phyloP scores from a whole-genome alignment of 2,113 vertebrate species.

The Saccopteryx bilineata region DNA sequence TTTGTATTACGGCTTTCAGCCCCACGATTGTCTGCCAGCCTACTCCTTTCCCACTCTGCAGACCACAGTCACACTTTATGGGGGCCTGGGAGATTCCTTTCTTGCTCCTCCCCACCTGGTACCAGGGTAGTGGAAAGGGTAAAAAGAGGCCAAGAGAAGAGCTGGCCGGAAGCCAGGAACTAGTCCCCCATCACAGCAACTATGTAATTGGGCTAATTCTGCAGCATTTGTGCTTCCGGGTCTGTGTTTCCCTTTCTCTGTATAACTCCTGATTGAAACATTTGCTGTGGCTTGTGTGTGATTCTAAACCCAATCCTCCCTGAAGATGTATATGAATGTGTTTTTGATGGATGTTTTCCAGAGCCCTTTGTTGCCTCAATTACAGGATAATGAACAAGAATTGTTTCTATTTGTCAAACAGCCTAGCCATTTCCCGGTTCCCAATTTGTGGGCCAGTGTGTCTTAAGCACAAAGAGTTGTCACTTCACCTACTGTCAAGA shows the following conservation, averaged over 20 bases:
- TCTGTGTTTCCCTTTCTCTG: constrained; percentile 89
- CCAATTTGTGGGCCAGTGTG: constrained; percentile 87
- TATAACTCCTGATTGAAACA: constrained; percentile 89
- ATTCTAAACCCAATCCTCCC: constrained; percentile 88
- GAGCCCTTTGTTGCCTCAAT: constrained; percentile 90
- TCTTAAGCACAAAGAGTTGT: constrained; percentile 86
- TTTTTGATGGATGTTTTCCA: constrained; percentile 91
- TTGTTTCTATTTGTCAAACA: constrained; percentile 91
- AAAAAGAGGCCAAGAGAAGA: constrained; percentile 78
- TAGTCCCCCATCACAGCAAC: constrained; percentile 84
- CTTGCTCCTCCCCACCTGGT: background rate
- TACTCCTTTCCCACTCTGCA: background rate
- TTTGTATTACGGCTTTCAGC: background rate
- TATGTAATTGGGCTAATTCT: constrained; percentile 90
- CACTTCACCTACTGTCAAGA: constrained; percentile 72
- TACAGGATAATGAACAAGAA: constrained; percentile 91
- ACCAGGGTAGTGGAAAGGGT: background rate
- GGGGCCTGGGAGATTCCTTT: background rate
- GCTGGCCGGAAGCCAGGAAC: constrained; percentile 84
- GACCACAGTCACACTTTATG: background rate
- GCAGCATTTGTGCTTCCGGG: constrained; percentile 85
- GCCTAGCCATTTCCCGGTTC: constrained; percentile 85
- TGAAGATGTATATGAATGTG: constrained; percentile 87
- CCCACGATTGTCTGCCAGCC: background rate
- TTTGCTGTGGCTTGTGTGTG: constrained; percentile 88